Evolutionary conservation across 2,797 vertebrate genomes (phyloP).

Genomic region (Echeneis naucrates): DNA sequence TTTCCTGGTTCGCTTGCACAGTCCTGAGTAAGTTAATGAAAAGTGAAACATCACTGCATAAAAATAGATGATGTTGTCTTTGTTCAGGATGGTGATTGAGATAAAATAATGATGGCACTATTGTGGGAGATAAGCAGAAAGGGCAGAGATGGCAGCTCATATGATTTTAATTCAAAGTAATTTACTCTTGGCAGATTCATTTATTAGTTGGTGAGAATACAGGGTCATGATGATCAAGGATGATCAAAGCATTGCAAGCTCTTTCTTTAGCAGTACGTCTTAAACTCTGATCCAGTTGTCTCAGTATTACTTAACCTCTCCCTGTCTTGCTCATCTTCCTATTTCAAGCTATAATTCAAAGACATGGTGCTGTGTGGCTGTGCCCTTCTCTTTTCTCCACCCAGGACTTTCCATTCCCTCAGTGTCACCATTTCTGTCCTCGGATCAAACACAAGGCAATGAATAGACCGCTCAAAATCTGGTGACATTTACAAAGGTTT

Average conservation of each 20-base stretch:
- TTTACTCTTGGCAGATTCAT: constrained; percentile 55
- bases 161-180: constrained; percentile 67
- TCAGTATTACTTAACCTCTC: constrained; percentile 30
- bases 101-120: constrained; percentile 52
- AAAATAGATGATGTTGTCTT: constrained; percentile 59
- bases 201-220: constrained; percentile 38
- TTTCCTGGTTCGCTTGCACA: constrained; percentile 7
- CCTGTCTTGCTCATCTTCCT: constrained; percentile 53
- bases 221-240: too few relatives aligned
- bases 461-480: constrained; percentile 59
- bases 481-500: constrained; percentile 75
- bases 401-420: constrained; percentile 76
- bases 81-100: constrained; percentile 21
- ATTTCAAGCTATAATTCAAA: constrained; percentile 58
- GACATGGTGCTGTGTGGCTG: constrained; percentile 29
- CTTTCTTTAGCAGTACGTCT: constrained; percentile 39
- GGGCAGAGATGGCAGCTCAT: constrained; percentile 63
- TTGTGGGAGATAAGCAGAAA: constrained; percentile 32
- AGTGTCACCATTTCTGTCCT: constrained; percentile 60
- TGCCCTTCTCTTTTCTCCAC: constrained; percentile 50
- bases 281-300: constrained; percentile 27
- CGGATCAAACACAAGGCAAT: constrained; percentile 52
- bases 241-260: constrained; percentile 19
- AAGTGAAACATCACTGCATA: constrained; percentile 46
- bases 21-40: constrained; percentile 22